Evolutionary conservation across 2,113 vertebrate species (phyloP).

Genomic region (Diglossa brunneiventris): DNA sequence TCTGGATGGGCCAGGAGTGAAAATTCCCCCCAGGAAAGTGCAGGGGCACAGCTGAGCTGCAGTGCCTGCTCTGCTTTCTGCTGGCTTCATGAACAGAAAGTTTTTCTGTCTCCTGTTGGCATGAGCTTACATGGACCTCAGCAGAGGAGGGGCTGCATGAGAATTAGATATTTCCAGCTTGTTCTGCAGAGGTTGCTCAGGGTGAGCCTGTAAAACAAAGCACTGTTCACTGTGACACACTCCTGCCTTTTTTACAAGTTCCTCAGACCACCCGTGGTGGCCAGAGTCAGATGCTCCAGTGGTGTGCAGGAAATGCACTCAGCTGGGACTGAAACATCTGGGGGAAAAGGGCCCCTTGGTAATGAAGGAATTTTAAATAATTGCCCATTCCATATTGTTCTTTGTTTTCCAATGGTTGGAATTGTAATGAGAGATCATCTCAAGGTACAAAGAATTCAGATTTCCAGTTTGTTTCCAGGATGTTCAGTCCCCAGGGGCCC

Average conservation of each 20-base stretch:
- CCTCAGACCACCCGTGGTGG: neutral
- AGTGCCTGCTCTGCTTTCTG: neutral
- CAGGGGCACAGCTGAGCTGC: neutral
- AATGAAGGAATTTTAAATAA: neutral
- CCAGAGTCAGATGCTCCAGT: neutral
- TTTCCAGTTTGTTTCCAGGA: neutral
- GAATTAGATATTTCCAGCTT: neutral
- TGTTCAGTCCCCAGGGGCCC: neutral
- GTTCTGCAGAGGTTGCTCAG: neutral
- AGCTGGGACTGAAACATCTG: neutral
- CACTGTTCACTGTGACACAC: neutral
- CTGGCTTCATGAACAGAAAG: neutral
- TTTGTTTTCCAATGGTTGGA: neutral
- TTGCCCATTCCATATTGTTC: neutral
- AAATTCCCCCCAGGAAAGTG: neutral
- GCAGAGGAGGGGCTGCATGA: neutral
- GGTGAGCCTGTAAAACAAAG: neutral
- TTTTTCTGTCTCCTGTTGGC: neutral
- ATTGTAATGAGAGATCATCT: neutral
- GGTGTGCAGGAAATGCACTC: neutral
- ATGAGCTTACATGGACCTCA: neutral
- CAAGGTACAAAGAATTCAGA: neutral
- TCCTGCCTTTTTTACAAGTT: neutral
- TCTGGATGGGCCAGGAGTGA: neutral
- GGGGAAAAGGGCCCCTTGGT: neutral